Conservation (phyloP, 2,797 vertebrate species). For the Myotis planiceps region DNA sequence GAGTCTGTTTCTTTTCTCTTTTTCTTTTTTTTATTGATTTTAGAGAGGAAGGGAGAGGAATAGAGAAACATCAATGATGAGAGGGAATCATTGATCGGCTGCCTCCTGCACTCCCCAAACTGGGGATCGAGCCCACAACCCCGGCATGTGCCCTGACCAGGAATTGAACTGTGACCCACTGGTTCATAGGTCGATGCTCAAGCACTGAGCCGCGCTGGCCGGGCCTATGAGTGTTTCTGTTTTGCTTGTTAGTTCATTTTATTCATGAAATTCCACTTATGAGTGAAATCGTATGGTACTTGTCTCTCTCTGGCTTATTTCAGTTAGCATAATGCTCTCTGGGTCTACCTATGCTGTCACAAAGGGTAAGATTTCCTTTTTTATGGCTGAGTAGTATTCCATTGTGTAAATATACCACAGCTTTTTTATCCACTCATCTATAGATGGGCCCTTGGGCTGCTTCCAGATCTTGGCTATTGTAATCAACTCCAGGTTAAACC, state of each 20-base stretch:
- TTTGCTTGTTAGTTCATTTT: not conserved
- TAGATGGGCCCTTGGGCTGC: not conserved
- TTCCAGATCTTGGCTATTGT: not conserved
- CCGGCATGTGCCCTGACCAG: too few species aligned
- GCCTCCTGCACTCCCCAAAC: too few species aligned
- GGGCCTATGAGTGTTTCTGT: not conserved
- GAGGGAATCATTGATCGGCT: too few species aligned
- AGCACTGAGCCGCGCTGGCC: too few species aligned
- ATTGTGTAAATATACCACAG: not conserved
- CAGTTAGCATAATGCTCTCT: not conserved
- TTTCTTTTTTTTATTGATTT: too few species aligned
- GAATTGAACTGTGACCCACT: too few species aligned
- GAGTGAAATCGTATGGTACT: not conserved
- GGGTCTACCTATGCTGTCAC: not conserved
- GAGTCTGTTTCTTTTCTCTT: not conserved
- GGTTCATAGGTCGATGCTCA: too few species aligned
- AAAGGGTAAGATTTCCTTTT: not conserved
- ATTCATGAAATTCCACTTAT: not conserved
- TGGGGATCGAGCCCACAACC: too few species aligned
- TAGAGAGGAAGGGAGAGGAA: too few species aligned
- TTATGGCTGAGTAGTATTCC: not conserved
- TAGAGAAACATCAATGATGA: too few species aligned
- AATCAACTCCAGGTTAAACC: not conserved
- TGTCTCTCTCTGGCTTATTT: not conserved
- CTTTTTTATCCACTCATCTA: not conserved